Evolutionary conservation across 1,140 invertebrate genomes (phyloP).

Genomic region (Lepidotrigona ventralis): DNA sequence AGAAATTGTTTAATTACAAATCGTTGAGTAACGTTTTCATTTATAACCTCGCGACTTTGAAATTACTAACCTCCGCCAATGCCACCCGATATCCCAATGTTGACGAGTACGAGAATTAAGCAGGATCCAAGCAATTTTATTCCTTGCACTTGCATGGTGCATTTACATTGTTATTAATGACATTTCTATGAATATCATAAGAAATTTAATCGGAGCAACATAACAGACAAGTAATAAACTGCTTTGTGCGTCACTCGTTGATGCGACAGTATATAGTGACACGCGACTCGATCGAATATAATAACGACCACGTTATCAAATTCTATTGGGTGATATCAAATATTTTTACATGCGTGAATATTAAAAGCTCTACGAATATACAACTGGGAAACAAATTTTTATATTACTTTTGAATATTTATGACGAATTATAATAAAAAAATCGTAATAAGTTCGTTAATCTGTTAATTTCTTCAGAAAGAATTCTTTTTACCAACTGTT

Average conservation of each 20-base stretch:
- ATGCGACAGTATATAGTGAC: not conserved
- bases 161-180: conserved; percentile 23
- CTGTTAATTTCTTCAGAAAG: not conserved
- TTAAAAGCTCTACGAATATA: not conserved
- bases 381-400: not conserved
- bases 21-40: not conserved
- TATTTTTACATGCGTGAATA: not conserved
- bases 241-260: not conserved
- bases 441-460: not conserved
- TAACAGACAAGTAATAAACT: not conserved
- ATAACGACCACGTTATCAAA: not conserved
- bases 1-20: not conserved
- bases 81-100: not conserved
- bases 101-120: not conserved
- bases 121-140: not conserved
- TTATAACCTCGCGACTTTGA: not conserved
- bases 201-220: not conserved
- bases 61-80: conserved; percentile 16
- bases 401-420: not conserved
- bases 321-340: not conserved
- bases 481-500: not conserved
- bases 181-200: not conserved
- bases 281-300: not conserved
- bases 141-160: not conserved
- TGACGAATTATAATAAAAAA: not conserved